Evolutionary conservation across 2,888 invertebrate genomes (phyloP), one percentile per base, ranked within the genome.

Genomic region (Schizaphis graminum): DNA sequence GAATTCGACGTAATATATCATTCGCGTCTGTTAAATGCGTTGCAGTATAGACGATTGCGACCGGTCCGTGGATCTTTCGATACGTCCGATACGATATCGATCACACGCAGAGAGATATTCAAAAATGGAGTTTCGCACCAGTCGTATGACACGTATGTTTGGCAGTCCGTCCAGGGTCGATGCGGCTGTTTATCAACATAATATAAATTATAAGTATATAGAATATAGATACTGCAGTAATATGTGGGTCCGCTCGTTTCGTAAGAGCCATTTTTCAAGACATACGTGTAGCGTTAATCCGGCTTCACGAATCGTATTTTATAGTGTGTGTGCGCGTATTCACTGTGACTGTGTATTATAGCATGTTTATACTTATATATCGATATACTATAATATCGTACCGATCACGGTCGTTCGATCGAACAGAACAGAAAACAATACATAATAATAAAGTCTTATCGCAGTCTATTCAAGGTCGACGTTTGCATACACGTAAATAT

Each of bases 341-440:
- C 21, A 77, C 35, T 77, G 21, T 77, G 21, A 21, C 35, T 77
- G 21, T 77, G 11, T 77, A 8, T 77, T 77, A 77, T 35, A 35
- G 77, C 35, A 21, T 26, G 86, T n/a, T 11, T 35, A 24, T 26
- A 86, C 86, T 77, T 77, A 86, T 86, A 53, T 28, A 26, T 35
- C 11, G 47, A 56, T 89, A 41, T 21, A 56, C 24, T 41, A 56
- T 88, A n/a, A n/a, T 88, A 88, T 47, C 28, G 28, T 4, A 44
- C 28, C 47, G 87, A 91, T 93, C 93, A 93, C 57, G 93, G 93
- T 41, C 93, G 85, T 93, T 47, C 89, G 89, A 89, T 93, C 84
- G 89, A 89, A 89, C 84, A 56, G 44, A 90, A 93, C 49, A 47
- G 89, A 89, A 90, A 93, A 90, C 93, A 90, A 93, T 89, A 93